Evolutionary conservation across 2,888 invertebrate genomes (phyloP), one percentile per base, ranked within the genome.

Genomic region (Timandra comae): DNA sequence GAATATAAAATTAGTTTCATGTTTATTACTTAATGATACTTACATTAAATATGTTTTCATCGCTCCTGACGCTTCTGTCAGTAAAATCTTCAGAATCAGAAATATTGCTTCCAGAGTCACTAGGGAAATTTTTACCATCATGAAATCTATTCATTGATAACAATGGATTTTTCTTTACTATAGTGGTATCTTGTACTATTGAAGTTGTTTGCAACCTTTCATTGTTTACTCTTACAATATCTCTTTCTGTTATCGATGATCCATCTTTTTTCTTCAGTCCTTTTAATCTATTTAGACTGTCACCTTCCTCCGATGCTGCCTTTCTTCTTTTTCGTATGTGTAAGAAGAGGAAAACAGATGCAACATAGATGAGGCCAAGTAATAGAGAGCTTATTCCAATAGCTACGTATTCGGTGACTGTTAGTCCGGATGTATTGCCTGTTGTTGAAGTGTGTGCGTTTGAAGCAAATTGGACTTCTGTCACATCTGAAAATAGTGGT

Each of bases 361-460:
- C 93, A 9, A 95, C 92, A 71, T 96, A 96, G 52, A 95, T 92
- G 19, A 95, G 86, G 0, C 94, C 95, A n/a, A 96, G 82, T n/a
- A 95, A 84, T 9, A 95, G 85, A 9, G 95, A 93, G 53, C 93
- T 93, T 27, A 94, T 88, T 16, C 93, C 95, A 36, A 96, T 94
- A 0, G 94, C 93, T 10, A 94, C 89, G 57, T 95, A 95, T 75
- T 95, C 95, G 6, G 91, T 88, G 7, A 91, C 86, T 12, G 90
- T 89, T 37, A 95, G 86, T 27, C 92, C 91, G 27, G 88, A 85
- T 16, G 88, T 80, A 6, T 76, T 75, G 27, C 82, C 68, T n/a
- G 84, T 68, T 39, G 86, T 78, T 0, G 87, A 87, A 10, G 89
- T 87, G 33, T 89, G 89, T 6, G 88, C 86, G 57, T 91, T 91